Evolutionary conservation across 2,888 invertebrate genomes (phyloP).

Genomic region (Oegoconia quadripuncta): DNA sequence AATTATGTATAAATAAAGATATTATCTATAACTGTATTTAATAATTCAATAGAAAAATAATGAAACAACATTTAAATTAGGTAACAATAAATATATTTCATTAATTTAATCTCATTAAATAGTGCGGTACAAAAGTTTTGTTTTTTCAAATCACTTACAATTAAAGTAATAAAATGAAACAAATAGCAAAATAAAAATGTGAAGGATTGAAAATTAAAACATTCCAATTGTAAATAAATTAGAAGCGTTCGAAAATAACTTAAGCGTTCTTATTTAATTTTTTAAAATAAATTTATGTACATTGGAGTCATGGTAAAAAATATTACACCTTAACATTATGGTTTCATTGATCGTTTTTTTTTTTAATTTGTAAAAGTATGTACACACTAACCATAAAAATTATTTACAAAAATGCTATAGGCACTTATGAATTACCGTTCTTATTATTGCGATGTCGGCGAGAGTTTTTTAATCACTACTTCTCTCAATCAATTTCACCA

Average conservation of each 20-base stretch:
- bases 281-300: conserved; percentile 36
- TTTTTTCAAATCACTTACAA: conserved; percentile 22
- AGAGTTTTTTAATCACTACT: conserved; percentile 26
- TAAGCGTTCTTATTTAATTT: conserved; percentile 29
- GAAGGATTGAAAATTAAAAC: conserved; percentile 16
- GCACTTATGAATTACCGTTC: conserved; percentile 46
- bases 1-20: no score
- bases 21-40: no score
- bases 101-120: conserved; percentile 63
- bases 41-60: conserved; percentile 23
- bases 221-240: conserved; percentile 37
- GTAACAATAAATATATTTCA: conserved; percentile 73
- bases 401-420: conserved; percentile 28
- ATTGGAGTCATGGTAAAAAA: conserved; percentile 30
- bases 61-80: conserved; percentile 29
- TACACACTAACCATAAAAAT: conserved; percentile 26
- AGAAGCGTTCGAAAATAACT: conserved; percentile 44
- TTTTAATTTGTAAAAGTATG: conserved; percentile 15
- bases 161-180: conserved; percentile 17
- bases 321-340: conserved; percentile 23
- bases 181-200: conserved; percentile 19
- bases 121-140: conserved; percentile 44
- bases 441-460: conserved; percentile 34
- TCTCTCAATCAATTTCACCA: conserved; percentile 25
- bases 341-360: conserved; percentile 16